Evolutionary conservation across 2,888 invertebrate species (phyloP).

Genomic region (Rosalia funebris): DNA sequence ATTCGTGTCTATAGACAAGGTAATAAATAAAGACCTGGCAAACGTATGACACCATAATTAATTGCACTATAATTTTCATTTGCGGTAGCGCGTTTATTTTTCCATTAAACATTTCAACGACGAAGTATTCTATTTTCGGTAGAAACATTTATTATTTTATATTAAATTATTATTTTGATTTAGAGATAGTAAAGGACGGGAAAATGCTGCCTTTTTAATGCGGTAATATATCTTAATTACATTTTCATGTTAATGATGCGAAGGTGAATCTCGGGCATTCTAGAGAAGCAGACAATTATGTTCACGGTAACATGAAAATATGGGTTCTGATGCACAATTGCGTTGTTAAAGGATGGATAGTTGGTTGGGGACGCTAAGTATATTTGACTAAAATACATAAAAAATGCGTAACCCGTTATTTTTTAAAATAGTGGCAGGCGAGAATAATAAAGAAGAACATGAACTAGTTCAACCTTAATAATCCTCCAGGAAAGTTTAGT

Average conservation of each 20-base stretch:
- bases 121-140: constrained; percentile 3
- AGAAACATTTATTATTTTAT: too few relatives aligned
- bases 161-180: constrained; percentile 14
- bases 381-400: too few relatives aligned
- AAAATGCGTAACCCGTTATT: too few relatives aligned
- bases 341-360: too few relatives aligned
- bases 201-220: constrained; percentile 5
- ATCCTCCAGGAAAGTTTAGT: too few relatives aligned
- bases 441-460: too few relatives aligned
- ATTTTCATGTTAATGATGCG: constrained; percentile 5
- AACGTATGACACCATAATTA: constrained; percentile 33
- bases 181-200: constrained; percentile 5
- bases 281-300: not conserved
- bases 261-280: not conserved
- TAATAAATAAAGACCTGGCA: constrained; percentile 32
- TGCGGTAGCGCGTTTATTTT: constrained; percentile 27
- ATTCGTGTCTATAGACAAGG: constrained; percentile 29
- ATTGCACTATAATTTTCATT: constrained; percentile 31
- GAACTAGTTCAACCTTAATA: too few relatives aligned
- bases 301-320: not conserved
- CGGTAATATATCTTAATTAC: constrained; percentile 3
- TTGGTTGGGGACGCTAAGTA: too few relatives aligned
- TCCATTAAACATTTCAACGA: constrained; percentile 18
- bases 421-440: too few relatives aligned
- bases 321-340: too few relatives aligned